phyloP scores from a whole-genome alignment of 2,797 vertebrate genomes.

The Pseudocheirus occidentalis region DNA sequence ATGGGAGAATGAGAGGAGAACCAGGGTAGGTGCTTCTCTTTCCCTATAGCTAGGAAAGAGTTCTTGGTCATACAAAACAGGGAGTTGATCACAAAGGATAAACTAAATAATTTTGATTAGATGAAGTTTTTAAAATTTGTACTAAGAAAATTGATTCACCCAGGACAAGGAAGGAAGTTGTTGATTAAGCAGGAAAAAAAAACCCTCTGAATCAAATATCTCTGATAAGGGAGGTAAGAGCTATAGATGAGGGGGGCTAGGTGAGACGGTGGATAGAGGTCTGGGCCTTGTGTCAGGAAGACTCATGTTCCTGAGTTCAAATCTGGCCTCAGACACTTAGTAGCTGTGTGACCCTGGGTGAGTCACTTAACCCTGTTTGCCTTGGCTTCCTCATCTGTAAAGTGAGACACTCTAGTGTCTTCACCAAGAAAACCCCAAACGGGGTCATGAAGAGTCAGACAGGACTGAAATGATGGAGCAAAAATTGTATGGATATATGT shows the following conservation, averaged over 20 bases:
- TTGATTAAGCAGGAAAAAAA: background rate
- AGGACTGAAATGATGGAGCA: background rate
- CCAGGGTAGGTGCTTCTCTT: background rate
- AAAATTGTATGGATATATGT: background rate
- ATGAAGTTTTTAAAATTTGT: background rate
- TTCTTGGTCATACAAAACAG: background rate
- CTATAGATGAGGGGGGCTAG: too few relatives aligned
- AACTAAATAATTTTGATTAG: background rate
- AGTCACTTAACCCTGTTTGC: too few relatives aligned
- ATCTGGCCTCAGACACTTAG: background rate
- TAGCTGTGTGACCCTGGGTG: background rate
- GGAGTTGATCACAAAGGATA: background rate
- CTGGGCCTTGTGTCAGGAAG: too few relatives aligned
- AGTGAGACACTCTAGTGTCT: background rate
- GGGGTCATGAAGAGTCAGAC: background rate
- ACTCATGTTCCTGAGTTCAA: background rate
- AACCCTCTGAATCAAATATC: background rate
- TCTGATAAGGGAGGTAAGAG: background rate
- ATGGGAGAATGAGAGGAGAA: background rate
- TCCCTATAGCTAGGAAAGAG: background rate
- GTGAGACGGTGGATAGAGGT: background rate
- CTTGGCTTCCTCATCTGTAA: background rate
- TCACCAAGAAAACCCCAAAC: background rate
- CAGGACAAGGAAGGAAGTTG: background rate
- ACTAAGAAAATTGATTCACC: background rate